Conservation (phyloP, 53 echinoderm and acorn worm species). For the Luidia sarsii region DNA sequence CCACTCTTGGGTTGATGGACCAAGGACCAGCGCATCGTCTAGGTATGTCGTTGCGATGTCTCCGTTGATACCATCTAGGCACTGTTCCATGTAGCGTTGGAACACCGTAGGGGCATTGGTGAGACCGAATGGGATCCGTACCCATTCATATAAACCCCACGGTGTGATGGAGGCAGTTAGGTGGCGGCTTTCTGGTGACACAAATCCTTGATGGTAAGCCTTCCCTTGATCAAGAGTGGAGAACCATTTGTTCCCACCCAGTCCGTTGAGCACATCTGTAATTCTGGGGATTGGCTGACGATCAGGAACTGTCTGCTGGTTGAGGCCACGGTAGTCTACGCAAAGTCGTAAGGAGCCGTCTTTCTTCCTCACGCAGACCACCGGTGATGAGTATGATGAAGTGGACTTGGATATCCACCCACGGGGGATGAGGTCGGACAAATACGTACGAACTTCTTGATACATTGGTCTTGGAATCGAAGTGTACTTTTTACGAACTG, state of each 20-base stretch:
- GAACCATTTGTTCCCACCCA: conserved; percentile 59
- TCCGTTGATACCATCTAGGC: background rate
- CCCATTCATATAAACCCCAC: conserved; percentile 57
- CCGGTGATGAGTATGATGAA: conserved; percentile 54
- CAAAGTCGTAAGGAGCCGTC: conserved; percentile 56
- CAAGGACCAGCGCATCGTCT: conserved; percentile 50
- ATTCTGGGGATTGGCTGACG: conserved; percentile 59
- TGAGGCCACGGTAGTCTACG: conserved; percentile 46
- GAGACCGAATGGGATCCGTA: conserved; percentile 67
- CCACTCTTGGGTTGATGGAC: too few species aligned
- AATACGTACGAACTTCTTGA: conserved; percentile 46
- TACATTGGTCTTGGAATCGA: conserved; percentile 60
- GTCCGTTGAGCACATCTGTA: conserved; percentile 59
- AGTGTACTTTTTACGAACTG: conserved; percentile 38
- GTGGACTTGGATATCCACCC: conserved; percentile 61
- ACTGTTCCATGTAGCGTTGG: conserved; percentile 48
- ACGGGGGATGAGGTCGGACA: conserved; percentile 40
- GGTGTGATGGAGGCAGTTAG: conserved; percentile 54
- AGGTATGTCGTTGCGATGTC: conserved; percentile 24
- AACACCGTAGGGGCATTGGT: conserved; percentile 69
- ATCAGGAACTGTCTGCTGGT: conserved; percentile 57
- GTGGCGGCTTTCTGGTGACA: conserved; percentile 24
- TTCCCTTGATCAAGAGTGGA: conserved; percentile 57
- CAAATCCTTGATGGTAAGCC: conserved; percentile 59
- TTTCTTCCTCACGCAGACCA: conserved; percentile 63